Evolutionary conservation across 30 jellyfish, hydroid and myxozoan species (phyloP).

Genomic region (Hydra vulgaris): DNA sequence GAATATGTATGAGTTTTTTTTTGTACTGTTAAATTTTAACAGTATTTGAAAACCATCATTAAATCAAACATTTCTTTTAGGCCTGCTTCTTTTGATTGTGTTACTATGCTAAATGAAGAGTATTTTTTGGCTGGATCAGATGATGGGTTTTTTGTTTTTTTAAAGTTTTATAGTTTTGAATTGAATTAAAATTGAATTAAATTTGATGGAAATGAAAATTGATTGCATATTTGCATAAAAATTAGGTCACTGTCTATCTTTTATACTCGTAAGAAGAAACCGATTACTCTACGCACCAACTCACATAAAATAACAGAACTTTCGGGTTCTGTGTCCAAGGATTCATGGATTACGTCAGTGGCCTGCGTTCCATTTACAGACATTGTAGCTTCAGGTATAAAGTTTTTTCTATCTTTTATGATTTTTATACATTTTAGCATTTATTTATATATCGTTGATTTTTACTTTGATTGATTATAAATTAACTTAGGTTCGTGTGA

Average conservation of each 20-base stretch:
- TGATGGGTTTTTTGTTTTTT: slow-evolving; percentile 49
- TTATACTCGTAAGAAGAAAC: slow-evolving; percentile 65
- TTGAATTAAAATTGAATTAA: background rate
- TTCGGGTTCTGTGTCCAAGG: slow-evolving; percentile 29
- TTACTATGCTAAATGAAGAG: slow-evolving; percentile 87
- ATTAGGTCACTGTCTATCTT: slow-evolving; percentile 60
- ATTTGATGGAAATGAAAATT: background rate
- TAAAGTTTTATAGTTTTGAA: background rate
- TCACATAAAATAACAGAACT: slow-evolving; percentile 44
- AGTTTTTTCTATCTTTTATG: background rate
- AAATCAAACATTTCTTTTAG: slow-evolving; percentile 1
- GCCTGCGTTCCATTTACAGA: slow-evolving; percentile 75
- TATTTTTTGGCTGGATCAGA: slow-evolving; percentile 75
- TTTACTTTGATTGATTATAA: too few relatives aligned
- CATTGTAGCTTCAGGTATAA: slow-evolving; percentile 83
- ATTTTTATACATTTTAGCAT: too few relatives aligned
- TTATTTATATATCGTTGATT: too few relatives aligned
- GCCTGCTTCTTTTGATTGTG: slow-evolving; percentile 73
- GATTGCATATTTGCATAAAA: too few relatives aligned
- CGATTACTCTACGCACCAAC: slow-evolving; percentile 54
- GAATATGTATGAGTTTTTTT: slow-evolving; percentile 28
- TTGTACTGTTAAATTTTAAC: slow-evolving; percentile 3
- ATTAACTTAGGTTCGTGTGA: slow-evolving; percentile 87
- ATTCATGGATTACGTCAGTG: slow-evolving; percentile 81
- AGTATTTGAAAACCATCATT: background rate